Evolutionary conservation across 2,113 vertebrate genomes (phyloP).

Genomic region (Smithornis capensis): DNA sequence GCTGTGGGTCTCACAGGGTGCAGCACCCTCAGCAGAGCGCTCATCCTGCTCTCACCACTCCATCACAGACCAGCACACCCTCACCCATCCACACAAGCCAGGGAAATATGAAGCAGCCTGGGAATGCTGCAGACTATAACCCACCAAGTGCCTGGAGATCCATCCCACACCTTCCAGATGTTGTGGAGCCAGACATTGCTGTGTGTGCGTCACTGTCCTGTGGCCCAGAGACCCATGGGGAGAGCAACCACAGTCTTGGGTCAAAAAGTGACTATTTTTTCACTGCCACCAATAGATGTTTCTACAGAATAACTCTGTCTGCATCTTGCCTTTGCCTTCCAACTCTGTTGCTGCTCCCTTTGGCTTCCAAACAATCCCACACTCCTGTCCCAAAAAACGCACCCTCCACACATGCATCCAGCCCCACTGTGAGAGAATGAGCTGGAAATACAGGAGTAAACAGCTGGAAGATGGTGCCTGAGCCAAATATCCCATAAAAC

Average conservation of each 20-base stretch:
- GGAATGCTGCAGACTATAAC: not conserved
- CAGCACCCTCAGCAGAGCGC: not conserved
- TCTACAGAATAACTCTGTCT: not conserved
- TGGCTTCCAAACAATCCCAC: not conserved
- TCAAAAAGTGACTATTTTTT: not conserved
- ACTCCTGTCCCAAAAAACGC: not conserved
- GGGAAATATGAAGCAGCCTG: not conserved
- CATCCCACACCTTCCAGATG: not conserved
- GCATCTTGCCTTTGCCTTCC: not conserved
- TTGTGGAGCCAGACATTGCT: accelerated
- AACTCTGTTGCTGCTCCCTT: not conserved
- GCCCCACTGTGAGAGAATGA: accelerated
- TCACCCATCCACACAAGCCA: not conserved
- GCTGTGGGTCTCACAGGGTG: no score
- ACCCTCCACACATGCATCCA: not conserved
- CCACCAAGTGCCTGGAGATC: not conserved
- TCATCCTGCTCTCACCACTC: no score
- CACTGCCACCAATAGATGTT: not conserved
- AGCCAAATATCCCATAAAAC: not conserved
- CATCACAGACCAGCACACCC: not conserved
- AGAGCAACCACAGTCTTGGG: not conserved
- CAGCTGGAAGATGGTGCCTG: not conserved
- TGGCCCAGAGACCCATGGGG: not conserved
- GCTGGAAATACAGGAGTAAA: not conserved
- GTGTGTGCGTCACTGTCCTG: accelerated